Evolutionary conservation across 2,797 vertebrate genomes (phyloP).

Genomic region (Hemitrygon akajei): DNA sequence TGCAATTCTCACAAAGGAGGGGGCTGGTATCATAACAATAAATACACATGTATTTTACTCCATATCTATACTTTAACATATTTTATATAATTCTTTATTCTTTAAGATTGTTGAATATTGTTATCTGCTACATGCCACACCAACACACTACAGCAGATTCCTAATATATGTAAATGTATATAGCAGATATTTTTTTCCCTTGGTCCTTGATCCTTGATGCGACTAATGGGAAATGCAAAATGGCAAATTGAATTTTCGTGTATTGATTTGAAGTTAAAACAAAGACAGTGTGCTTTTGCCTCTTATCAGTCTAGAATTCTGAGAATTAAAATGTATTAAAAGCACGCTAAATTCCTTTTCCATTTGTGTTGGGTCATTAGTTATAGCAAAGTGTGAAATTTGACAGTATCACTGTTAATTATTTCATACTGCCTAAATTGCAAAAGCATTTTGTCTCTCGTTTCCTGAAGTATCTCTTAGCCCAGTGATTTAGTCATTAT

Average conservation of each 20-base stretch:
- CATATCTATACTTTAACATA: too few species aligned
- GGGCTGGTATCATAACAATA: too few species aligned
- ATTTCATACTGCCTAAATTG: not conserved
- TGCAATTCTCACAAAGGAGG: too few species aligned
- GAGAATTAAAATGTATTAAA: slow-evolving; percentile 15
- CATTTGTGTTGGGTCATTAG: not conserved
- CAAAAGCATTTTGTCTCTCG: not conserved
- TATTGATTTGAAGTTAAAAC: slow-evolving; percentile 26
- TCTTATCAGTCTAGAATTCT: not conserved
- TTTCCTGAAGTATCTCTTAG: slow-evolving; percentile 6
- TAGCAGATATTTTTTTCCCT: too few species aligned
- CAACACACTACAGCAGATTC: too few species aligned
- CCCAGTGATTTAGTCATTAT: slow-evolving; percentile 37
- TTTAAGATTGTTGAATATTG: too few species aligned
- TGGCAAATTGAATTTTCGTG: not conserved
- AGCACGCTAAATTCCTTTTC: not conserved
- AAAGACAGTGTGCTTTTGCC: not conserved
- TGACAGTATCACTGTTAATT: not conserved
- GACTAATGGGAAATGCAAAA: not conserved
- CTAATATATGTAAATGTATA: too few species aligned
- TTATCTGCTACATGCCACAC: too few species aligned
- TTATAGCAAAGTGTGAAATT: not conserved
- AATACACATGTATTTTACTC: too few species aligned
- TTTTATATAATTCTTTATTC: too few species aligned
- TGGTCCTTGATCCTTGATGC: too few species aligned